Base-by-base conservation (phyloP, 2,797 vertebrate genomes). In the Holocentrus rufus region DNA sequence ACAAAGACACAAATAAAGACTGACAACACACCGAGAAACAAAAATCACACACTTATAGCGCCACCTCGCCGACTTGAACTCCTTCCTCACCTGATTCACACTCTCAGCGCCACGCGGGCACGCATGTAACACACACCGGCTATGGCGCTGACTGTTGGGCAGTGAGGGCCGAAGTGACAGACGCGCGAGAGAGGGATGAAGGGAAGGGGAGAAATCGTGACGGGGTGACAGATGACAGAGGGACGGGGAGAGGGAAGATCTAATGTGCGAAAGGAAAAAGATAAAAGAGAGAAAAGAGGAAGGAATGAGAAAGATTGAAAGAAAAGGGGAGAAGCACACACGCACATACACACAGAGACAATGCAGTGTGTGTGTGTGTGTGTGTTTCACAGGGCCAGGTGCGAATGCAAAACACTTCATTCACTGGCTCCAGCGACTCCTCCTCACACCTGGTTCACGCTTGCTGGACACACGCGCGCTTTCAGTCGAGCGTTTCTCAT, bases 21-120 rank as follows among this genome's bases (percentile, higher is more conserved):
- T 23, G 27, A 18, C 22, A 27, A 70, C 7, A 23, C n/a, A 44
- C 13, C 1, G 3, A 44, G 39, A 10, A 1, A 52, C 49, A 20
- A 58, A 70, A 39, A n/a, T 39, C 6, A n/a, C 18, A 23, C 14
- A 13, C 20, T 4, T 22, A 55, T 9, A 50, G 22, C 25, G 50
- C 20, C 17, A 4, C 34, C 36, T 39, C 7, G 9, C 36, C 36
- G 22, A 42, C 17, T 20, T 49, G 7, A 49, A 30, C 22, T 47
- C 57, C 39, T 0, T n/a, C 30, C 31, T 65, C 49, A 49, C 62
- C 34, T 78, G 74, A 77, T 67, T 52, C 23, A 77, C 50, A 23
- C 58, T 8, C 34, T 69, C 53, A 1, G 22, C 11, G 34, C 57
- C 53, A 62, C 57, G 31, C 20, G 8, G 1, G 9, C 36, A 39